A percentile compares a stretch with the other conserved stretches of the same genome.
Conservation (phyloP, 2,113 vertebrate species). For the Urocolius indicus region DNA sequence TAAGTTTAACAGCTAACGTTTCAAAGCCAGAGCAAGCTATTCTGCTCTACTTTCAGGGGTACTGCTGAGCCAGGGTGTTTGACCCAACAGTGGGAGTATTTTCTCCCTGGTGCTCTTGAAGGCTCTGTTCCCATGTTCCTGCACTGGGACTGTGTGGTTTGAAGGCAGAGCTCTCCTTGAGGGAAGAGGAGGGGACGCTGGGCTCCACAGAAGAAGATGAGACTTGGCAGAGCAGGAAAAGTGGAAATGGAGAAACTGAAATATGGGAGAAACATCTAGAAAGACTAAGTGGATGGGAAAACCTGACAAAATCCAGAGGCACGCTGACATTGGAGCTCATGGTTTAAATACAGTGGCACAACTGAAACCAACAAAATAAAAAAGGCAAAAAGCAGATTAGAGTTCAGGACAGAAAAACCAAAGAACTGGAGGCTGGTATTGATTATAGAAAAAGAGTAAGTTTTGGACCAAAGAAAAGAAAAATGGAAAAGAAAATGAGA, state of each 20-base stretch:
- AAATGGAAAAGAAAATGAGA: neutral
- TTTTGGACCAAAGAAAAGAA: neutral
- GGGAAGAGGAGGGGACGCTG: neutral
- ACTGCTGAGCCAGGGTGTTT: neutral
- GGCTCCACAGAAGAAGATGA: neutral
- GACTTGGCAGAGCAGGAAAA: neutral
- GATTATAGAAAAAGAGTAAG: neutral
- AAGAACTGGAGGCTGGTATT: neutral
- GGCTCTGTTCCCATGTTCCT: neutral
- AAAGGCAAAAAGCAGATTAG: fast-evolving
- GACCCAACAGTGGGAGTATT: neutral
- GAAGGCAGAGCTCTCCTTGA: neutral
- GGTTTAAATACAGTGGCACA: neutral
- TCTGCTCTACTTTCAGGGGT: neutral
- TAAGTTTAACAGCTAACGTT: neutral
- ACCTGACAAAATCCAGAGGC: neutral
- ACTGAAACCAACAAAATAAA: neutral
- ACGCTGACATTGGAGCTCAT: neutral
- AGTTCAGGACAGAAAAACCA: neutral
- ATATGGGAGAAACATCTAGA: neutral
- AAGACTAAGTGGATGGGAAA: neutral
- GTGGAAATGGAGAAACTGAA: neutral
- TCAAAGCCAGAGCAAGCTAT: neutral
- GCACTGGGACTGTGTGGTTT: fast-evolving
- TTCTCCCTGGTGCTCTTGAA: neutral